Base-by-base conservation (phyloP, 2,797 vertebrate species). In the Pteropus rufus region DNA sequence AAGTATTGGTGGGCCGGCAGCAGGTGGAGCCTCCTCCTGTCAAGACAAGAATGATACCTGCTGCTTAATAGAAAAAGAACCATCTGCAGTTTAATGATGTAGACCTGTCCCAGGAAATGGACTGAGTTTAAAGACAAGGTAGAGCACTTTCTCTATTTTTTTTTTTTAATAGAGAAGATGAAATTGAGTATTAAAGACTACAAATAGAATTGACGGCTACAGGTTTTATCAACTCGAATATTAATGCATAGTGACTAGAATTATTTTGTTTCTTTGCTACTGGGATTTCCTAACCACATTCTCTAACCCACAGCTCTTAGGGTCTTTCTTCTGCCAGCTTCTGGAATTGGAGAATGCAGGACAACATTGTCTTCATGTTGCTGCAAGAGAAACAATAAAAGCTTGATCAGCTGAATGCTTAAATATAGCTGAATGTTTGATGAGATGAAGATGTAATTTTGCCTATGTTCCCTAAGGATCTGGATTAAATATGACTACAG, bases 361-460 rank as follows among this genome's bases (percentile, higher is more conserved):
- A 97, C 98, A 98, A 98, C 97, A 98, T 97, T 98, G 98, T 98
- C 98, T 98, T 98, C 96, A 94, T 98, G 98, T 98, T 98, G 98
- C 98, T 98, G 98, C 98, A 98, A 98, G 98, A 99, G 98, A 98
- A 98, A 98, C 98, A 98, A 98, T 99, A 99, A 99, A 98, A 99
- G 98, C 98, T 98, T 99, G 98, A 99, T 99, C 98, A 99, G 98
- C 98, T 99, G 99, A 99, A 99, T 99, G 98, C 98, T 98, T 98
- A 98, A 98, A 98, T 98, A 98, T 98, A 99, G 98, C 98, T 99
- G 99, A 99, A 99, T 99, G 99, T 99, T 99, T 99, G 99, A 99
- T 99, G 99, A 99, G 99, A 99, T 99, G 99, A 99, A 99, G 99
- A 99, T 99, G 99, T 99, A 98, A 99, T 99, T 99, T 99, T 99